phyloP scores from a whole-genome alignment of 1,140 invertebrate genomes.

The Sycophila sp. region DNA sequence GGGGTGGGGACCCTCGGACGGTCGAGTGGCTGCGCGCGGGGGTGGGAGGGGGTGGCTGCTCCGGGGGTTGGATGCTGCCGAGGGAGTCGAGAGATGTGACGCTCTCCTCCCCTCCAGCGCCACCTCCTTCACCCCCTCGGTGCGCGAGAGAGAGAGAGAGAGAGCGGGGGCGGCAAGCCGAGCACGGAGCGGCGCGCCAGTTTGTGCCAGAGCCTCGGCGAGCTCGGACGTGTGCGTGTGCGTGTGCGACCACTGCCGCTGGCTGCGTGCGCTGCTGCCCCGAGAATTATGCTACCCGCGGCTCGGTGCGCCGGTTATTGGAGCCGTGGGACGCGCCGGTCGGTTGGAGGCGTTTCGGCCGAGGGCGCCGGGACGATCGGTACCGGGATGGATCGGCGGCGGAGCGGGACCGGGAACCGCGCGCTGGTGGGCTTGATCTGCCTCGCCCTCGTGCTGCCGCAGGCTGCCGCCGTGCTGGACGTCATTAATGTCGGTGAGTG shows the following conservation, averaged over 20 bases:
- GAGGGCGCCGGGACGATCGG: background rate
- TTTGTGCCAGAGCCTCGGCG: conserved; percentile 60
- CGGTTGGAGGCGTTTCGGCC: background rate
- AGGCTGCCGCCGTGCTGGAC: conserved; percentile 49
- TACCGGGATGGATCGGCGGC: background rate
- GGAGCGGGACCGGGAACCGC: background rate
- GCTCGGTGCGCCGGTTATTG: background rate
- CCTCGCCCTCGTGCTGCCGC: conserved; percentile 44
- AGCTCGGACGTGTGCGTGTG: conserved; percentile 52
- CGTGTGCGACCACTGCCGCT: conserved; percentile 51
- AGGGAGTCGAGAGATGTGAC: background rate
- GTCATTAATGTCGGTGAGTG: conserved; percentile 63
- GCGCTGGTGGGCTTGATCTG: conserved; percentile 24
- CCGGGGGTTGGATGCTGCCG: conserved; percentile 48
- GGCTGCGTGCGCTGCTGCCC: conserved; percentile 38
- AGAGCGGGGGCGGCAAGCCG: conserved; percentile 52
- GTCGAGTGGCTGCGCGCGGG: conserved; percentile 17
- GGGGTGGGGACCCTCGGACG: conserved; percentile 17
- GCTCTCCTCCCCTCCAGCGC: background rate
- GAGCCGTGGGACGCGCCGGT: no score
- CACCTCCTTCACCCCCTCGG: background rate
- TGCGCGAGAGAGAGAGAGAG: conserved; percentile 10
- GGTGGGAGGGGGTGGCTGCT: conserved; percentile 33
- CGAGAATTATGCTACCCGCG: background rate
- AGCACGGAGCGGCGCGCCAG: conserved; percentile 56